phyloP scores from a whole-genome alignment of 2,888 invertebrate genomes.

The Ichneumoninae sp. region DNA sequence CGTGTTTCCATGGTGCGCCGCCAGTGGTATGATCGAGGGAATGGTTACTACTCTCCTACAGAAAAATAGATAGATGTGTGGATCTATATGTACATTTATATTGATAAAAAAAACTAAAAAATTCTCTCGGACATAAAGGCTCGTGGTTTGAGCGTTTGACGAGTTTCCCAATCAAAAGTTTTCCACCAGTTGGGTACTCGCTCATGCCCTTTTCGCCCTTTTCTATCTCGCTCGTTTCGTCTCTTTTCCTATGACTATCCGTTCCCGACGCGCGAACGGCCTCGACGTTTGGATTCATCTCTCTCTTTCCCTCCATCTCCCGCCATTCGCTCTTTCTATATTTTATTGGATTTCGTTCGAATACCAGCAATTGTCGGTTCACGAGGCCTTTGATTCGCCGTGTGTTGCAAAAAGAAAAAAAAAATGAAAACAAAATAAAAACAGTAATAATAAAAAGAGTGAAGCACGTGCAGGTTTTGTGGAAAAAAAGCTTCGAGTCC shows the following conservation, averaged over 20 bases:
- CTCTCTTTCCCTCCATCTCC: conserved; percentile 28
- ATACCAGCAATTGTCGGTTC: conserved; percentile 74
- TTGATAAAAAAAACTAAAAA: conserved; percentile 30
- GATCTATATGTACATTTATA: conserved; percentile 33
- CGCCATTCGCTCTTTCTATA: conserved; percentile 70
- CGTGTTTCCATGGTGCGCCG: conserved; percentile 19
- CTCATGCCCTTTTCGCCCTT: conserved; percentile 66
- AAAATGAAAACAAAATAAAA: conserved; percentile 50
- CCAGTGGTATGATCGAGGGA: conserved; percentile 15
- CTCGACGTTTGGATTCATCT: conserved; percentile 70
- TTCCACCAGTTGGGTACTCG: conserved; percentile 71
- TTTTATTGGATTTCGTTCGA: conserved; percentile 75
- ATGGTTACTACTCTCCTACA: conserved; percentile 18
- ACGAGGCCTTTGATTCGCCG: conserved; percentile 69
- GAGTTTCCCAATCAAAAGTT: conserved; percentile 79
- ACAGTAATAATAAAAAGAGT: conserved; percentile 57
- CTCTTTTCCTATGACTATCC: conserved; percentile 62
- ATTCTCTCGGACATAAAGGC: conserved; percentile 62
- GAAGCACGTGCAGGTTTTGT: conserved; percentile 51
- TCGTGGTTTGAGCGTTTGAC: conserved; percentile 74
- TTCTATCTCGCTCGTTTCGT: conserved; percentile 49
- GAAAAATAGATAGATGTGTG: conserved; percentile 33
- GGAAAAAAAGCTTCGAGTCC: conserved; percentile 48
- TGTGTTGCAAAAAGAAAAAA: conserved; percentile 50
- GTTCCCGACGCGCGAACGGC: conserved; percentile 66